Base-by-base conservation (phyloP, 2,888 invertebrate species). In the Hydrotaea cyrtoneurina region DNA sequence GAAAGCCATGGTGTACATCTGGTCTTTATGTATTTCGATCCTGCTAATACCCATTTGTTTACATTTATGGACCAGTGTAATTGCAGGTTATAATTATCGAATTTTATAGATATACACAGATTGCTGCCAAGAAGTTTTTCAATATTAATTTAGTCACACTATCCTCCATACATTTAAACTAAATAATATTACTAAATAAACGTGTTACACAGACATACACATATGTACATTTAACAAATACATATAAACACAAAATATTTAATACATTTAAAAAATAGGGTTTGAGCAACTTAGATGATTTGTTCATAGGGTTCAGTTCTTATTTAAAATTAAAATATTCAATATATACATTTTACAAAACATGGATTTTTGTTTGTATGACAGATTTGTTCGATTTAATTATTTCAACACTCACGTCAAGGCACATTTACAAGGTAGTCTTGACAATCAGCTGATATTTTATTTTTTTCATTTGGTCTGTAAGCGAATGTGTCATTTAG, bases 241-340 rank as follows among this genome's bases (percentile, higher is more conserved):
- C n/a, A n/a, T 59, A 59, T 15, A 59, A 15, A 23, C 53, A 59
- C 17, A 36, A 36, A 71, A 59, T 50, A 17, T 21, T 31, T 72
- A 46, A 69, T 73, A 74, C 77, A 74, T 76, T 77, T 80, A 77
- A 26, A 80, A 80, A 82, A 74, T 74, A 77, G 50, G 53, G 0
- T 84, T 84, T 84, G 78, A 84, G 84, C 78, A 81, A 78, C 75
- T 78, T 26, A 73, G 50, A 36, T 43, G 17, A 71, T 31, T 79
- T 73, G 64, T 72, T 64, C 46, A 26, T 69, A 4, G 31, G 62
- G 23, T 26, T 78, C 66, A 81, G 84, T 84, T 78, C 75, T 76
- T 84, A 81, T 72, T 39, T 69, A 13, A 46, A 69, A 21, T 64
- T 39, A 66, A 82, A 84, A 50, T 72, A 69, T 69, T 19, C 15